phyloP scores from a whole-genome alignment of 2,797 vertebrate species.

The Sandelia bainsii region DNA sequence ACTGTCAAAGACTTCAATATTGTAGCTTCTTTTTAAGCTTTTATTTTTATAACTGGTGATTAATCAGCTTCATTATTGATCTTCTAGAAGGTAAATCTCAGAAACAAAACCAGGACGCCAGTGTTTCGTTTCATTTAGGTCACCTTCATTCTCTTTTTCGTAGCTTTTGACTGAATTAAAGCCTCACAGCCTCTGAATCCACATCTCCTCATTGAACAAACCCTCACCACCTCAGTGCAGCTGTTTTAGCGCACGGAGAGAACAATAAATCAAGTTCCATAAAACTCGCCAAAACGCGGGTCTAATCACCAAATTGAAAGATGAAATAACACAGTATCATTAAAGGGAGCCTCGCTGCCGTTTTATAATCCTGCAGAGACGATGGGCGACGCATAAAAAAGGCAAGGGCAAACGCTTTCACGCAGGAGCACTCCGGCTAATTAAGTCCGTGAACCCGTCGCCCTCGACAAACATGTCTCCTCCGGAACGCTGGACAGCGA shows the following conservation, averaged over 20 bases:
- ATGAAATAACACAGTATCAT: conserved; percentile 64
- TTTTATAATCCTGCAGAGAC: conserved; percentile 74
- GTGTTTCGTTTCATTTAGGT: conserved; percentile 52
- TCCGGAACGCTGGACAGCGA: not conserved
- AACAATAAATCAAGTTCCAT: conserved; percentile 74
- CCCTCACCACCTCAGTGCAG: conserved; percentile 42
- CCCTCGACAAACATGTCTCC: conserved; percentile 78
- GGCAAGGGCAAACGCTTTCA: conserved; percentile 66
- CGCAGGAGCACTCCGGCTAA: conserved; percentile 77
- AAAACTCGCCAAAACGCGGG: conserved; percentile 65
- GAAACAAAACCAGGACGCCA: not conserved
- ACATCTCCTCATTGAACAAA: conserved; percentile 35
- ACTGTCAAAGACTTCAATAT: too few species aligned
- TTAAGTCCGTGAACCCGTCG: conserved; percentile 77
- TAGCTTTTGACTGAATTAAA: conserved; percentile 54
- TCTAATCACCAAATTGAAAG: conserved; percentile 79
- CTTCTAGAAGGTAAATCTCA: too few species aligned
- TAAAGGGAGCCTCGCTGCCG: conserved; percentile 56
- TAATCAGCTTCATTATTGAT: not conserved
- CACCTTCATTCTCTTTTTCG: conserved; percentile 49
- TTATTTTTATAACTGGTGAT: not conserved
- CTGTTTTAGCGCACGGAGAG: conserved; percentile 48
- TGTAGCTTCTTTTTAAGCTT: too few species aligned
- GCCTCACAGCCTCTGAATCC: conserved; percentile 35
- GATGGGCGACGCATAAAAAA: conserved; percentile 58